These are phyloP conservation scores for Deroplatys truncata DNA, from an alignment of 2,888 invertebrate species.

Conservation along the genomic window DNA sequence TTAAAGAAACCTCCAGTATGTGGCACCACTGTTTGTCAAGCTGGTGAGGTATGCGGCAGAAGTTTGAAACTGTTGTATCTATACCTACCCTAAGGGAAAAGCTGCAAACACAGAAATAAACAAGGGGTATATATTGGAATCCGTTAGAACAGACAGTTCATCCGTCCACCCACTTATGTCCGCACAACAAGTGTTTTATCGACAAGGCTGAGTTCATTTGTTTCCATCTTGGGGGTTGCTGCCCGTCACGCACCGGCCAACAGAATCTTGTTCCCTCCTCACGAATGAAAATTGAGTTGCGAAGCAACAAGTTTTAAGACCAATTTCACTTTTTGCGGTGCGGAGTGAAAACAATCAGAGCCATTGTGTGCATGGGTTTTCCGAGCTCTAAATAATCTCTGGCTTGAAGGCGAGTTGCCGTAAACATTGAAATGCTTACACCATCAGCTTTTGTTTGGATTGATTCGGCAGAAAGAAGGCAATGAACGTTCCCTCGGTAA, in stretches of 20 bases:
- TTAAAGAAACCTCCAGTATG: too few species aligned
- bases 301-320: not conserved
- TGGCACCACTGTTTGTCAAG: not conserved
- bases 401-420: not conserved
- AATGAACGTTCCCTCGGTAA: not conserved
- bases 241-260: not conserved
- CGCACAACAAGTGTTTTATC: conserved; percentile 14
- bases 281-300: not conserved
- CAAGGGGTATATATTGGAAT: not conserved
- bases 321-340: not conserved
- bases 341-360: not conserved
- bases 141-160: not conserved
- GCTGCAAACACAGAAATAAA: not conserved
- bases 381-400: not conserved
- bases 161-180: not conserved
- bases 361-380: not conserved
- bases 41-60: not conserved
- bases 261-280: not conserved
- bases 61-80: not conserved
- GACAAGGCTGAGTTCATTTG: conserved; percentile 5
- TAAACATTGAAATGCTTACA: not conserved
- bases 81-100: not conserved
- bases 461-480: not conserved
- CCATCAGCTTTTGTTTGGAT: not conserved
- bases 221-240: not conserved